Evolutionary conservation across 2,888 invertebrate genomes (phyloP).

Genomic region (Ornithoptera alexandrae): DNA sequence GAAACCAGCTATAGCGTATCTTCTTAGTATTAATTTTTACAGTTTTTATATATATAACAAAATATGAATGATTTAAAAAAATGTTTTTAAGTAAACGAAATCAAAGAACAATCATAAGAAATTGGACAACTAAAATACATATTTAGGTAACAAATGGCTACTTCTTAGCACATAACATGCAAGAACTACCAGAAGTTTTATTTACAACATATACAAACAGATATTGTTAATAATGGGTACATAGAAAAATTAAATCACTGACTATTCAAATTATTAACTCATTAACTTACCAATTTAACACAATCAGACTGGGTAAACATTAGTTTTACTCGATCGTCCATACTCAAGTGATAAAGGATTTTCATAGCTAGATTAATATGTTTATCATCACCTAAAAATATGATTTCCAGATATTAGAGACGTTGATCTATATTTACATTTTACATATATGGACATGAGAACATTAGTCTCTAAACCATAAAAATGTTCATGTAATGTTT

Average conservation of each 20-base stretch:
- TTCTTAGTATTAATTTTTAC: too few species aligned
- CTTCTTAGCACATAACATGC: too few species aligned
- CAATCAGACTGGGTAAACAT: slow-evolving; percentile 97
- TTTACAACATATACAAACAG: not conserved
- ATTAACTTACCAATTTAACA: slow-evolving; percentile 85
- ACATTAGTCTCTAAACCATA: too few species aligned
- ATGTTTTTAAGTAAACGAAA: too few species aligned
- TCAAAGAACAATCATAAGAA: too few species aligned
- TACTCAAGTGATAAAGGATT: slow-evolving; percentile 94
- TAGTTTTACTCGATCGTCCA: slow-evolving; percentile 95
- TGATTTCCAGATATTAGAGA: not conserved
- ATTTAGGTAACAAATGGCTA: too few species aligned
- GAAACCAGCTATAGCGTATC: too few species aligned
- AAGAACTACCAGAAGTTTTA: too few species aligned
- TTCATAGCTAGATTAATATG: slow-evolving; percentile 89
- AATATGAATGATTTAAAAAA: too few species aligned
- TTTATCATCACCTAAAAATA: slow-evolving; percentile 84
- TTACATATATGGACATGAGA: not conserved
- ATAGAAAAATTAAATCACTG: not conserved
- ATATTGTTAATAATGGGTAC: not conserved
- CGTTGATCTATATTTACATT: not conserved
- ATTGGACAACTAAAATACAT: too few species aligned
- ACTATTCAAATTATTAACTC: not conserved
- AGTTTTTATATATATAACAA: too few species aligned
- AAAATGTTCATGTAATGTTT: too few species aligned